Evolutionary conservation across 2,797 vertebrate genomes (phyloP), one percentile per base, ranked within the genome.

Genomic region (Lycodopsis pacificus): DNA sequence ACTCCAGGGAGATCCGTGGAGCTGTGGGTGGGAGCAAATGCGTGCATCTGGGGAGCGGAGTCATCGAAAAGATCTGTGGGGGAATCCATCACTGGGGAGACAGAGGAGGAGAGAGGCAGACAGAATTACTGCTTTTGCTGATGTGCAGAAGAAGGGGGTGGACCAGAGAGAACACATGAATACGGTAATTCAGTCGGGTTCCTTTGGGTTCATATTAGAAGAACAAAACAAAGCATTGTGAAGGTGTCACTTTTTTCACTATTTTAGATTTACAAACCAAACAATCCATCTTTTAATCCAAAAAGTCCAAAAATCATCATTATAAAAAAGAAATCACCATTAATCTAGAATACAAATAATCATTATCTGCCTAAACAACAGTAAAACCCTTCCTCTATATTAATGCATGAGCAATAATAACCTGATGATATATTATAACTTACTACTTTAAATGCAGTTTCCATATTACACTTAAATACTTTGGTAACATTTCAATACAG

Each of bases 81-180:
- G 71, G 94, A 94, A 91, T 95, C 94, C 95, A 96, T 96, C 71
- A 54, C 90, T 94, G 90, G 75, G 85, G 56, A 88, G 27, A 85
- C 22, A 78, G 36, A 83, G 32, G 49, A 6, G 30, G 53, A 4
- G 2, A 66, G 13, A 66, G 32, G 64, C 2, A 61, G 2, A 70
- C 19, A 69, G 25, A 19, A 20, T 59, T 15, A 67, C 6, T 48
- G 14, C 14, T 4, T 42, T 5, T 42, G 38, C 13, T 54, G 19
- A 58, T 59, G 64, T 54, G 1, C 42, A 40, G 19, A 48, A 40
- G 30, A 27, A 53, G 46, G 1, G 25, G 7, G 0, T 25, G n/a
- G 40, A 19, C 10, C 4, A 54, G 12, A 34, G 54, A 27, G n/a
- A 38, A 40, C 40, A 40, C 40, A 12, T 40, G 4, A 20, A 44